Base-by-base conservation (phyloP, 1,140 invertebrate genomes). In the Phortica variegata region DNA sequence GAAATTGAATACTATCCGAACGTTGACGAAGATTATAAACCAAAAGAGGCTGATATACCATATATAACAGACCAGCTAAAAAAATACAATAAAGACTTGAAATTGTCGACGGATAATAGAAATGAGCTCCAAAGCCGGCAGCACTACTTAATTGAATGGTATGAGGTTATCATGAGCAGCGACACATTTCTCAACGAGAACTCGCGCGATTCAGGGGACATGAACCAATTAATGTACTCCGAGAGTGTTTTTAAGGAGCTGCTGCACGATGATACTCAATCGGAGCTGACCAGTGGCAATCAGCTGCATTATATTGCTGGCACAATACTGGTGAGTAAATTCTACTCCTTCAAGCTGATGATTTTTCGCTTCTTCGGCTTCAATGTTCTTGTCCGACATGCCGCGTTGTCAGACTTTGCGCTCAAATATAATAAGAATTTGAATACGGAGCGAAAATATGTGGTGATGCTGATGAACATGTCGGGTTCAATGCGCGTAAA, bases 51-150 rank as follows among this genome's bases (percentile, higher is more conserved):
- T 1, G 90, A 95, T 54, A 93, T 97, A 7, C 80, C 91, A 45
- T 91, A 95, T 76, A 98, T 98, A 88, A 95, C 98, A 82, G 88
- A 88, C 72, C 53, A 42, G 26, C 1, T 72, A 29, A 90, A 93
- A 59, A 93, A 93, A 63, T 66, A 91, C 4, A 90, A 93, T 77
- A 92, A 90, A 70, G 91, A 94, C 69, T 73, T 93, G 23, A 83
- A 86, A 12, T 93, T 90, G 77, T 91, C 97, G 0, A 98, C 97
- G 77, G 90, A 91, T 56, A 98, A 98, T 77, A 91, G 91, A 0
- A 91, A 96, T 66, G 89, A 91, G 2, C 79, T 99, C 39, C 95
- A 96, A 3, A 18, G 1, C 7, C 56, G 58, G 0, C 17, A 43
- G 0, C 26, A 33, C 3, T 37, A 52, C 13, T 26, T 71, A 37